Evolutionary conservation across 2,113 vertebrate species (phyloP).

Genomic region (Nesospiza acunhae): DNA sequence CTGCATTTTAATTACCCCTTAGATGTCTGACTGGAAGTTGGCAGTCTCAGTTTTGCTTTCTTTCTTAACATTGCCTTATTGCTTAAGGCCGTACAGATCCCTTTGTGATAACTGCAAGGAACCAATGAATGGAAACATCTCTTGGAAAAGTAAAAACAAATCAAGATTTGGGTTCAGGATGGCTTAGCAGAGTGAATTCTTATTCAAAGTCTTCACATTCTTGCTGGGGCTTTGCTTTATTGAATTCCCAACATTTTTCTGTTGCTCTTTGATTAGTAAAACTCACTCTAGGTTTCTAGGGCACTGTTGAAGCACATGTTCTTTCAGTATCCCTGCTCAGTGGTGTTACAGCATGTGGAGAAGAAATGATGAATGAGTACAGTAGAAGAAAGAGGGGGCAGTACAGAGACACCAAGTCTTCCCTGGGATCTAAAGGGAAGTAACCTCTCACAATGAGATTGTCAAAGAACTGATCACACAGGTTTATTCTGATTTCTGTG

Average conservation of each 20-base stretch:
- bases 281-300: neutral
- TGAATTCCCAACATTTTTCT: neutral
- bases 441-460: neutral
- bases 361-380: neutral
- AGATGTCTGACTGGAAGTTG: neutral
- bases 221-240: conserved; percentile 17
- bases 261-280: neutral
- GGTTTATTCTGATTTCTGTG: neutral
- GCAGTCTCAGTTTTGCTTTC: conserved; percentile 25
- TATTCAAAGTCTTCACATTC: conserved; percentile 24
- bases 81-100: conserved; percentile 11
- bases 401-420: neutral
- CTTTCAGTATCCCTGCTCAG: neutral
- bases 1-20: conserved; percentile 38
- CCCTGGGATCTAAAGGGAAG: neutral
- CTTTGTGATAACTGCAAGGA: conserved; percentile 8
- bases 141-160: conserved; percentile 55
- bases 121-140: conserved; percentile 51
- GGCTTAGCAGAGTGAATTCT: conserved; percentile 6
- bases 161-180: neutral
- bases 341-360: neutral
- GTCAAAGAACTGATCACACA: neutral
- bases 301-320: neutral
- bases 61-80: neutral
- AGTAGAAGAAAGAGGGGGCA: neutral